Percentiles rank a stretch among this genome's conserved stretches.
These are phyloP conservation scores for Eilema sororculum DNA, from an alignment of 2,888 invertebrate species.

Conservation along the genomic window DNA sequence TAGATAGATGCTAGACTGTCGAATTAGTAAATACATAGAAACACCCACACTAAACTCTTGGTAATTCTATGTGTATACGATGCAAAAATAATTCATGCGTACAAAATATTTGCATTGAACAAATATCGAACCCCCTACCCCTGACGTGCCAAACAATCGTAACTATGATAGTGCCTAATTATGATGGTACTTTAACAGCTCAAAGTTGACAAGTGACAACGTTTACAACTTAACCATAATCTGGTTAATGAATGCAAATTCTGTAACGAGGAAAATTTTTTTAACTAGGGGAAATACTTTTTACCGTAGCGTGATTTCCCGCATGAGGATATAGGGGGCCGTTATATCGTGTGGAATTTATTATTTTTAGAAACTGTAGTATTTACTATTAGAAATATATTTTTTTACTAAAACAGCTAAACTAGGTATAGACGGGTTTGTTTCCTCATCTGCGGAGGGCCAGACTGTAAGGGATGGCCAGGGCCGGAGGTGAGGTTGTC, in stretches of 20 bases:
- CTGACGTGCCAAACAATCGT: not conserved
- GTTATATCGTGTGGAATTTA: slow-evolving; percentile 15
- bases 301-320: slow-evolving; percentile 8
- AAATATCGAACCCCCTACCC: not conserved
- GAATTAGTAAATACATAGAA: too few species aligned
- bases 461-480: too few species aligned
- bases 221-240: slow-evolving; percentile 2
- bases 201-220: slow-evolving; percentile 9
- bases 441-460: too few species aligned
- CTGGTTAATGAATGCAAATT: slow-evolving; percentile 20
- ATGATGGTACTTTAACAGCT: slow-evolving; percentile 12
- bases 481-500: too few species aligned
- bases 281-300: slow-evolving; percentile 18
- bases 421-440: not conserved
- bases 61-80: too few species aligned
- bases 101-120: not conserved
- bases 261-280: slow-evolving; percentile 22
- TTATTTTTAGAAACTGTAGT: not conserved
- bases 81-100: too few species aligned
- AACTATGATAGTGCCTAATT: not conserved
- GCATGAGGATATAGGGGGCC: slow-evolving; percentile 26
- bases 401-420: not conserved
- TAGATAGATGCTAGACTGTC: too few species aligned
- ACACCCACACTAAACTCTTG: too few species aligned
- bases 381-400: too few species aligned